Evolutionary conservation across 2,888 invertebrate genomes (phyloP).

Genomic region (Cheilosia variabilis): DNA sequence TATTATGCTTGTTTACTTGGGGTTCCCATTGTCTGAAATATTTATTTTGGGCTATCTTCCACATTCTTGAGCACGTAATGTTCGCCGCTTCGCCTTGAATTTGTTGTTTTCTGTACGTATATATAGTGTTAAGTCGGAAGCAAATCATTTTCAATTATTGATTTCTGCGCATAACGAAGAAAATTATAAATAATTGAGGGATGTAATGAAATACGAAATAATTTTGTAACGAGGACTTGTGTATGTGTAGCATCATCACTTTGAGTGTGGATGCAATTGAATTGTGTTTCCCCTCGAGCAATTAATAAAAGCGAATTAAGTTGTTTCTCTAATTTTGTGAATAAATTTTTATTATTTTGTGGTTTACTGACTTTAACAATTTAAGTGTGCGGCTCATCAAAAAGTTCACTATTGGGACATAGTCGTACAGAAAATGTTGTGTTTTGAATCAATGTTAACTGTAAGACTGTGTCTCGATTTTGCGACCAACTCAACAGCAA

Average conservation of each 20-base stretch:
- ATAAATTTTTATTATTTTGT: not conserved
- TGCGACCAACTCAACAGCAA: slow-evolving; percentile 78
- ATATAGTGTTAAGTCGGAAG: not conserved
- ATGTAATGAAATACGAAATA: slow-evolving; percentile 37
- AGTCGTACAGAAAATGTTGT: slow-evolving; percentile 85
- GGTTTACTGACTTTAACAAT: slow-evolving; percentile 8
- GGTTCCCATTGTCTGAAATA: slow-evolving; percentile 49
- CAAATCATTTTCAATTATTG: slow-evolving; percentile 56
- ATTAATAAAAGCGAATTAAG: not conserved
- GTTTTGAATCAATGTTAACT: slow-evolving; percentile 84
- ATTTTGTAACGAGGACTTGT: slow-evolving; percentile 5
- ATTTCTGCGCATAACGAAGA: slow-evolving; percentile 22
- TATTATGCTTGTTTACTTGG: slow-evolving; percentile 62
- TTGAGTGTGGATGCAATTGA: slow-evolving; percentile 6
- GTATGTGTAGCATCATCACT: slow-evolving; percentile 8
- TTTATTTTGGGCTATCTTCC: slow-evolving; percentile 59
- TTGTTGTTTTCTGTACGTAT: slow-evolving; percentile 10
- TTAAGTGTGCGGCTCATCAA: not conserved
- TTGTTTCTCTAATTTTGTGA: not conserved
- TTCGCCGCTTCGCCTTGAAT: slow-evolving; percentile 38
- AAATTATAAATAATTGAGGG: slow-evolving; percentile 34
- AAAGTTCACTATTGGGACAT: slow-evolving; percentile 82
- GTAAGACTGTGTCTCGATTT: slow-evolving; percentile 84
- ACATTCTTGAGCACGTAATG: slow-evolving; percentile 57
- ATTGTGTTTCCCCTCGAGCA: not conserved